Base-by-base conservation (phyloP, 1,140 invertebrate genomes). In the Vanessa tameamea region DNA sequence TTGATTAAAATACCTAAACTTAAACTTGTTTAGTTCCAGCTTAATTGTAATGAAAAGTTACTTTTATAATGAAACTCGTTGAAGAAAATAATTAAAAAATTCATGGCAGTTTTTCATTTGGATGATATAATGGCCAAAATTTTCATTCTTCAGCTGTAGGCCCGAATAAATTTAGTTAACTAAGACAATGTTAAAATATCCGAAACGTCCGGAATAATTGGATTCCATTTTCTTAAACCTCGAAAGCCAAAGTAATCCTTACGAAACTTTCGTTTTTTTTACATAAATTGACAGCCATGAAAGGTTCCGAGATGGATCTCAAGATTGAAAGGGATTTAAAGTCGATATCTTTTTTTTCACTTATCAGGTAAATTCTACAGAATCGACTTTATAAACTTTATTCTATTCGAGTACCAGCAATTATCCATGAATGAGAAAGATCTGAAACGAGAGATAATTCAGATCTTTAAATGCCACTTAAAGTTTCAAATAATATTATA, bases 211-310 rank as follows among this genome's bases (percentile, higher is more conserved):
- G 64, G 71, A 81, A 77, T 81, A 81, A 83, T 83, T 79, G 76
- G 75, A 81, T 81, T 81, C 78, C 73, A 75, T 81, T 81, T 79
- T 80, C 51, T 61, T 76, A 43, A 75, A 75, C 76, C 75, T 72
- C 72, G 69, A 80, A 81, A 81, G 76, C 74, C 78, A 81, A 78
- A 74, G 78, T 78, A 81, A 83, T 81, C 77, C 72, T 69, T 77
- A 65, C 71, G 67, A 81, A 80, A 82, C 76, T 82, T 80, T 80
- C 75, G 68, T 77, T 81, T 82, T 55, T 20, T 82, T 83, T 80
- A 76, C 83, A 80, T 80, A 85, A 83, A 85, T 85, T 83, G 83
- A 80, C 83, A 80, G 81, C 78, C 79, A 84, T 84, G 80, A 83
- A 84, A 81, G 79, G 79, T 75, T 79, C 80, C 71, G 72, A 77